Percentiles rank a stretch among this genome's conserved stretches.
These are phyloP conservation scores for Lineus longissimus DNA, from an alignment of 1,140 invertebrate genomes.

Conservation along the genomic window DNA sequence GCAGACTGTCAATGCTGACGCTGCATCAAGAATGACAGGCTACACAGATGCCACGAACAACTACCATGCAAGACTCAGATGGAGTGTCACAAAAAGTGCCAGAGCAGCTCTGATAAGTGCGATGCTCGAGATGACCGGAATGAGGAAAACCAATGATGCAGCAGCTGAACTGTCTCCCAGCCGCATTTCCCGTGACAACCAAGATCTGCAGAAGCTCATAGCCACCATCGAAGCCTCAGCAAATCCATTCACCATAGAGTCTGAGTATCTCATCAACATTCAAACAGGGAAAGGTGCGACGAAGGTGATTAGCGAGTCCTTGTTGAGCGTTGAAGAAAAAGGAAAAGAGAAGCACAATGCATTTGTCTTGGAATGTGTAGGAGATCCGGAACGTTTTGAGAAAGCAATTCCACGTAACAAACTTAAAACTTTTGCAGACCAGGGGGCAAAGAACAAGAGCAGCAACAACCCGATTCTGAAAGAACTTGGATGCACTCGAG, in stretches of 20 bases:
- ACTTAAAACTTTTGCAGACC: neutral
- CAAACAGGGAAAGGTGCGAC: neutral
- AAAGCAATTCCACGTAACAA: neutral
- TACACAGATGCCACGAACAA: constrained; percentile 5
- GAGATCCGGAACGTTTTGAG: neutral
- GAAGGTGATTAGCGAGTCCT: neutral
- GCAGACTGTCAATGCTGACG: constrained; percentile 24
- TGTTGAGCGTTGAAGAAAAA: neutral
- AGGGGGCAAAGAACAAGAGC: neutral
- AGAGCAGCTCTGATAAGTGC: neutral
- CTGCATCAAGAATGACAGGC: constrained; percentile 20
- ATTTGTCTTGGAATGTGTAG: neutral
- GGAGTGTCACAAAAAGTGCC: constrained; percentile 18
- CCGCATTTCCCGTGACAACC: neutral
- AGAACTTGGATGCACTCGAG: neutral
- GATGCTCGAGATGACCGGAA: constrained; percentile 1
- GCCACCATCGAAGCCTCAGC: neutral
- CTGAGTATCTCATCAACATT: neutral
- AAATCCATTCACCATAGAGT: neutral
- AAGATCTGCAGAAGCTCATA: neutral
- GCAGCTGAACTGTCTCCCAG: neutral
- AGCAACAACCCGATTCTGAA: neutral
- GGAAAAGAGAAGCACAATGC: neutral
- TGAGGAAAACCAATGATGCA: neutral
- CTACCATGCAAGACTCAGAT: constrained; percentile 5